Percentiles rank a stretch among this genome's conserved stretches.
These are phyloP conservation scores for Hoplodrina ambigua DNA, from an alignment of 2,888 invertebrate species.

Conservation along the genomic window DNA sequence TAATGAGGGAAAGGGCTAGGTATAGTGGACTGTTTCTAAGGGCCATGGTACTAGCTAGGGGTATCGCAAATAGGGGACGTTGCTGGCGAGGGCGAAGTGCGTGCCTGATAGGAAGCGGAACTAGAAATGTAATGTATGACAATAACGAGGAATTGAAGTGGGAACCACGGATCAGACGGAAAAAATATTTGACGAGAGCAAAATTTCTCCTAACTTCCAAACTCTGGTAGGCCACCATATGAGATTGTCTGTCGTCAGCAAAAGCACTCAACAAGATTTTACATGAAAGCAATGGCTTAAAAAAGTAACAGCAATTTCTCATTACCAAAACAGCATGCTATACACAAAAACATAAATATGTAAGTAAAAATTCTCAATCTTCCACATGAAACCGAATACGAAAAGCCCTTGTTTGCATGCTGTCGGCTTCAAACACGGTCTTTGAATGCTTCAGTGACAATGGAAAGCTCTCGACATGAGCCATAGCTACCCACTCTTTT, in stretches of 20 bases:
- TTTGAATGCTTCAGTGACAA: slow-evolving; percentile 61
- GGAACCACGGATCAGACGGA: too few relatives aligned
- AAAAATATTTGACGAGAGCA: too few relatives aligned
- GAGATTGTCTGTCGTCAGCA: neutral
- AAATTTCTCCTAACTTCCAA: too few relatives aligned
- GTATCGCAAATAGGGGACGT: too few relatives aligned
- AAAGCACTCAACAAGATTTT: neutral
- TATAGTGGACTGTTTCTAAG: too few relatives aligned
- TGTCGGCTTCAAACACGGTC: slow-evolving; percentile 57
- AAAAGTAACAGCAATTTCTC: slow-evolving; percentile 14
- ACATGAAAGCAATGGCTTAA: neutral
- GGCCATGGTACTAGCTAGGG: too few relatives aligned
- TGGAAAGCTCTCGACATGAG: slow-evolving; percentile 65
- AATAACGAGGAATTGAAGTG: too few relatives aligned
- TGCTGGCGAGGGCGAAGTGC: too few relatives aligned
- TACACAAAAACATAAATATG: slow-evolving; percentile 46
- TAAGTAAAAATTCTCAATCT: slow-evolving; percentile 57
- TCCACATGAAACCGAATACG: slow-evolving; percentile 45
- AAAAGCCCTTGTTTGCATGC: slow-evolving; percentile 55
- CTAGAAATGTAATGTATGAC: too few relatives aligned
- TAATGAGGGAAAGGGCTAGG: too few relatives aligned
- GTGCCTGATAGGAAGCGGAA: too few relatives aligned
- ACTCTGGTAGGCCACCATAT: too few relatives aligned
- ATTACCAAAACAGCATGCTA: slow-evolving; percentile 29
- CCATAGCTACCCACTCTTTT: slow-evolving; percentile 83